Base-by-base conservation (phyloP, 2,113 vertebrate species). In the Embiotoca jacksoni region DNA sequence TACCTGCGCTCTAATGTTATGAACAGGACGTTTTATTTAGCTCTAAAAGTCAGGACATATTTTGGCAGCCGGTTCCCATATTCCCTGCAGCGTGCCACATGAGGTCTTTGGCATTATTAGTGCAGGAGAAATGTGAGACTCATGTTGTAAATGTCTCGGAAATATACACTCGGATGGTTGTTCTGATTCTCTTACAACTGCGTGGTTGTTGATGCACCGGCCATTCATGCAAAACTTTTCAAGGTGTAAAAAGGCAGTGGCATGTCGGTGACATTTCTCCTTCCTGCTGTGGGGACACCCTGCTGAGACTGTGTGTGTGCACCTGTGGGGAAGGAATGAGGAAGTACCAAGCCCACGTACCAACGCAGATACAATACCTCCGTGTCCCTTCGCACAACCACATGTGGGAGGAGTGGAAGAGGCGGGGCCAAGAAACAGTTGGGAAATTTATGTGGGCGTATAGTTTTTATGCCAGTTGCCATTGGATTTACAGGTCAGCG, bases 361-460 rank as follows among this genome's bases (percentile, higher is more conserved):
- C 6, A 44, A 56, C 55, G 55, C 44, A 71, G 15, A 77, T 61
- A 54, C 46, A 47, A 49, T 3, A 0, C 23, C 52, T 49, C 16
- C 58, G 41, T 74, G 59, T 15, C 49, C 44, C 41, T 61, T 37
- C n/a, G 37, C 56, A 54, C n/a, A 36, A 52, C n/a, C 58, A 37
- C 59, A 74, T 35, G 33, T 15, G 33, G 50, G 44, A 74, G 52
- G 44, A 57, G 3, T 64, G 39, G 36, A 60, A 41, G 61, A 73
- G 49, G 52, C 44, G 72, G 78, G 57, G 71, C 36, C 68, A 78
- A 57, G 77, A 78, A 85, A 85, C 82, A 90, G 78, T 88, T 84
- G 88, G 89, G 87, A 91, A 90, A 92, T 93, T 93, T 92, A 92
- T 94, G 91, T 94, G 90, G 75, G 82, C 89, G 89, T 91, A 77